These are phyloP conservation scores for Microtus montanus DNA, from an alignment of 2,113 vertebrate species.

Conservation along the genomic window DNA sequence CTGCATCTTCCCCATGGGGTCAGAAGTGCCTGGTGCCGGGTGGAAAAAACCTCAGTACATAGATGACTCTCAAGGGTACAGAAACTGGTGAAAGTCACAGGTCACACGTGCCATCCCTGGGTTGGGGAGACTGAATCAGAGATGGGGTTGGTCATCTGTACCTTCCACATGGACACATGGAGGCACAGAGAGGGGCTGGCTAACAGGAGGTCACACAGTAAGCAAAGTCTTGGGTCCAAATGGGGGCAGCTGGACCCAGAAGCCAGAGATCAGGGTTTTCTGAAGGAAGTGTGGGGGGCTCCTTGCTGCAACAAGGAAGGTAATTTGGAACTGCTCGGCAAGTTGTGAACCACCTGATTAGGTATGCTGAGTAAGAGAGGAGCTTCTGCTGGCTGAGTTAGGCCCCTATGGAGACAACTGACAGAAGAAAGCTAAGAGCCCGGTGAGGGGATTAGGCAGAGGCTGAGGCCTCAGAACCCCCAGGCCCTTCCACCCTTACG, in stretches of 20 bases:
- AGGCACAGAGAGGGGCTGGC: background rate
- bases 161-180: accelerated
- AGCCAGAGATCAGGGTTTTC: background rate
- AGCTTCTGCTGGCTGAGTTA: background rate
- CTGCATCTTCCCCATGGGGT: accelerated
- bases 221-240: background rate
- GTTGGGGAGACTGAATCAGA: background rate
- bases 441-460: background rate
- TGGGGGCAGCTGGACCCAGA: background rate
- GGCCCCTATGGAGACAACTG: background rate
- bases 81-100: accelerated
- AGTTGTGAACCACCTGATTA: background rate
- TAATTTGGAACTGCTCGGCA: background rate
- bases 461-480: background rate
- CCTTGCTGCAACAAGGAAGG: background rate
- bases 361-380: background rate
- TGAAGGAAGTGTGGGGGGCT: no score
- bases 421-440: background rate
- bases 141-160: background rate
- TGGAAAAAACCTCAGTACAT: no score
- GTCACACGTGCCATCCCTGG: accelerated
- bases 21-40: accelerated
- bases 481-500: background rate
- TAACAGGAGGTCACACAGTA: background rate
- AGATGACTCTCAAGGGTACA: no score